phyloP scores from a whole-genome alignment of 1,140 invertebrate genomes.

The Calephelis nemesis region DNA sequence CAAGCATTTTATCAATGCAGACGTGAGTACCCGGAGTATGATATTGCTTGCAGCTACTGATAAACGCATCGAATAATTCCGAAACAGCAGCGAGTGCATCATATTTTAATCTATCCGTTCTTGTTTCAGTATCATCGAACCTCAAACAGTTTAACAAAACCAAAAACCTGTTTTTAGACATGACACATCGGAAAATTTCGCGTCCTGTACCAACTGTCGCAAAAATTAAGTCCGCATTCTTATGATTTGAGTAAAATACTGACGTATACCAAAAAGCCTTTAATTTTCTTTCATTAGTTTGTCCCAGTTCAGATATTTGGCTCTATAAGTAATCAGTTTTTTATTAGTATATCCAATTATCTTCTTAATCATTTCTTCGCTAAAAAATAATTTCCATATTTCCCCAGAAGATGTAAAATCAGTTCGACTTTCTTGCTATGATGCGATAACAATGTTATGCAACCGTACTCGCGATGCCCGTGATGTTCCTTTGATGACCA shows the following conservation, averaged over 20 bases:
- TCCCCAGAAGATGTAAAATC: constrained; percentile 5
- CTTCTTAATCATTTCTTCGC: constrained; percentile 13
- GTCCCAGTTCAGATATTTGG: constrained; percentile 9
- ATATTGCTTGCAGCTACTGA: constrained; percentile 46
- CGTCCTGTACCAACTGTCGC: constrained; percentile 26
- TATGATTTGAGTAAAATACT: constrained; percentile 33
- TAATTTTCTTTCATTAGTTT: neutral
- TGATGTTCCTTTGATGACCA: constrained; percentile 10
- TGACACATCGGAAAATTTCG: constrained; percentile 26
- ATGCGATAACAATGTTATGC: constrained; percentile 12
- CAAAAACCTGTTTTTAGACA: constrained; percentile 33
- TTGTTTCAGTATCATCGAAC: constrained; percentile 28
- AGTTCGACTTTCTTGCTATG: constrained; percentile 1
- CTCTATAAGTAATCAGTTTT: constrained; percentile 6
- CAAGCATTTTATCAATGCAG: constrained; percentile 65
- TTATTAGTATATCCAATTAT: constrained; percentile 17
- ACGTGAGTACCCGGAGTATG: constrained; percentile 23
- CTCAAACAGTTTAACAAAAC: constrained; percentile 27
- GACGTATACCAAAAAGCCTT: constrained; percentile 27
- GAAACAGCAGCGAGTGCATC: constrained; percentile 43
- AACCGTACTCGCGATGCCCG: neutral
- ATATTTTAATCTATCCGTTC: constrained; percentile 23
- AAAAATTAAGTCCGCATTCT: constrained; percentile 28
- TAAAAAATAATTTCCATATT: constrained; percentile 19
- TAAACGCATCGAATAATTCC: constrained; percentile 49